Conservation (phyloP, 2,888 invertebrate genomes). For the Eledone cirrhosa region DNA sequence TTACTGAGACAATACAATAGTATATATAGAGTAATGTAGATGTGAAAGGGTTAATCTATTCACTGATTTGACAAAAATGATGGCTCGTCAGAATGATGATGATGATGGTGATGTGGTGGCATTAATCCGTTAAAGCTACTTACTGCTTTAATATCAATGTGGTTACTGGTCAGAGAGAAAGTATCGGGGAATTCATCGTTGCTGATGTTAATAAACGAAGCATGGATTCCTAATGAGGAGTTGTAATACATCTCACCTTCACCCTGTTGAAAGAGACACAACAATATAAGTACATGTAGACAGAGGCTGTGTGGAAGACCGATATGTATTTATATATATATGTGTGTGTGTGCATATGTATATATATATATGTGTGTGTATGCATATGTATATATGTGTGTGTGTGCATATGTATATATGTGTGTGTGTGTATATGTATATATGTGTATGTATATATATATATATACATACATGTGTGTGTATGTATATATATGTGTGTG, state of each 20-base stretch:
- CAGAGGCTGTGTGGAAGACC: not conserved
- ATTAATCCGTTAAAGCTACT: no score
- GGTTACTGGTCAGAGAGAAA: not conserved
- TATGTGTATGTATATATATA: not conserved
- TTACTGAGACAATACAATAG: no score
- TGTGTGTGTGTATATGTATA: not conserved
- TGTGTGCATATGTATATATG: not conserved
- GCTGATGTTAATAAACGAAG: not conserved
- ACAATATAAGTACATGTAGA: not conserved
- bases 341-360: not conserved
- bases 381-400: not conserved
- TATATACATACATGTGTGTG: not conserved
- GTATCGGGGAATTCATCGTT: not conserved
- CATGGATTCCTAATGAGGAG: not conserved
- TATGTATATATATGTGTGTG: not conserved
- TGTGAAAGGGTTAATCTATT: no score
- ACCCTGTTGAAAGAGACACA: not conserved
- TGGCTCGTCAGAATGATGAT: no score
- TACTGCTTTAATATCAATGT: not conserved
- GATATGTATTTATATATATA: not conserved
- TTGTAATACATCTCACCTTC: not conserved
- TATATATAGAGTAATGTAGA: no score
- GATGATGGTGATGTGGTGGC: no score
- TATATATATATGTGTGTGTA: not conserved
- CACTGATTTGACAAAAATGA: no score